Evolutionary conservation across 2,113 vertebrate genomes (phyloP).

Genomic region (Sinocyclocheilus anshuiensis): DNA sequence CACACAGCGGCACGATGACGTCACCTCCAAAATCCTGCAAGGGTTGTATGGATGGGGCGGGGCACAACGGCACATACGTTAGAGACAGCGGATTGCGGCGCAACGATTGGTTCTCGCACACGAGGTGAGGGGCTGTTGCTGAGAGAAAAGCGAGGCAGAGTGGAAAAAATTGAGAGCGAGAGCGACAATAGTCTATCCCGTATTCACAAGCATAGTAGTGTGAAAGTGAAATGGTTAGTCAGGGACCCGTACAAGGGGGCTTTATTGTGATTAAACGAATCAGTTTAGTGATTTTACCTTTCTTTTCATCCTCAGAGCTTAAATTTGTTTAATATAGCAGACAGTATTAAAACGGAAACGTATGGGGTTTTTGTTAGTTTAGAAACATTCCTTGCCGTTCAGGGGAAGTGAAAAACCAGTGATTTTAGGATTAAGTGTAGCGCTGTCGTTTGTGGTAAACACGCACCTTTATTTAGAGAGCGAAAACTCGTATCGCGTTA

Average conservation of each 20-base stretch:
- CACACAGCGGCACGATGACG: slow-evolving; percentile 69
- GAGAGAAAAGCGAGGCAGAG: slow-evolving; percentile 75
- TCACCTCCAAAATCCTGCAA: slow-evolving; percentile 66
- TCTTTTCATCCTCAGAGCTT: background rate
- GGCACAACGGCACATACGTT: slow-evolving; percentile 65
- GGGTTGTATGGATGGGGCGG: slow-evolving; percentile 67
- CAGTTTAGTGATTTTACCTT: background rate
- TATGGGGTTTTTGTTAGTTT: background rate
- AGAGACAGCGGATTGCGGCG: slow-evolving; percentile 52
- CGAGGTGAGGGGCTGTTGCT: slow-evolving; percentile 81
- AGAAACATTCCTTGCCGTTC: background rate
- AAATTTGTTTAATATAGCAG: background rate
- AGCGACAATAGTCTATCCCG: slow-evolving; percentile 46
- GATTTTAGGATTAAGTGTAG: slow-evolving; percentile 54
- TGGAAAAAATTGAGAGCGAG: slow-evolving; percentile 33
- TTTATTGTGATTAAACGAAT: background rate
- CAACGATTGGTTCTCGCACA: slow-evolving; percentile 70
- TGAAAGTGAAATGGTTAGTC: background rate
- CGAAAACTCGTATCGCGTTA: slow-evolving; percentile 65
- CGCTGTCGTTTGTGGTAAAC: slow-evolving; percentile 79
- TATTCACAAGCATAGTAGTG: slow-evolving; percentile 11
- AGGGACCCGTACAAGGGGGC: background rate
- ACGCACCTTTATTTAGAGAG: slow-evolving; percentile 70
- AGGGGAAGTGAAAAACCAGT: background rate
- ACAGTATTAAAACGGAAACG: background rate